Evolutionary conservation across 2,888 invertebrate species (phyloP), one percentile per base, ranked within the genome.

Genomic region (Xanthorhoe spadicearia): DNA sequence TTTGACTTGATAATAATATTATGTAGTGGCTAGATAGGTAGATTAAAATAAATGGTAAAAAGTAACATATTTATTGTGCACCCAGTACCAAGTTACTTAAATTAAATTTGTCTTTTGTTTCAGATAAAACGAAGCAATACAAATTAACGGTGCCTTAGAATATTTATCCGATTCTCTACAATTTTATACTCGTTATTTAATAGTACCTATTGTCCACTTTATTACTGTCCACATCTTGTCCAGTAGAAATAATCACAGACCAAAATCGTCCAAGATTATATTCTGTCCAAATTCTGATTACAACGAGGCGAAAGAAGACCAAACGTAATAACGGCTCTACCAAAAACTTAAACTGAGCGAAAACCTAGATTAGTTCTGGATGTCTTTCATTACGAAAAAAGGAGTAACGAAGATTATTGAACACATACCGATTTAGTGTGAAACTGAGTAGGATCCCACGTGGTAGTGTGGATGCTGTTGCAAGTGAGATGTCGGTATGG

Each of bases 401-500:
- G 17, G 10, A 43, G 38, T 43, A 13, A 43, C 38, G 4, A 43
- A 43, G 13, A 13, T 3, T 15, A 6, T 23, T 23, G 13, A 23
- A 23, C 6, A 13, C 28, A 35, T 32, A 17, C 5, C 10, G 13
- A 8, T 9, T 38, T 38, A 43, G 32, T 7, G 32, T 7, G 10
- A 43, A n/a, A 43, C 13, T 9, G 35, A 23, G 23, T 18, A 48
- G 18, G 73, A 74, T 67, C 52, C 67, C 50, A 56, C 54, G 75
- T 76, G 78, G 80, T 80, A 74, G 87, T 75, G 89, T 92, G 90
- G 87, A 92, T 92, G 91, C 87, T 90, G 86, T 85, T 87, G 83
- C 79, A 73, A 84, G 75, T 71, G 85, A 81, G 67, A 93, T 93
- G 93, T 90, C 93, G 66, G 83, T 93, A 66, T 93, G 93, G 93